These are phyloP conservation scores for Cheilosia grossa DNA, from an alignment of 2,888 invertebrate species.

Conservation along the genomic window DNA sequence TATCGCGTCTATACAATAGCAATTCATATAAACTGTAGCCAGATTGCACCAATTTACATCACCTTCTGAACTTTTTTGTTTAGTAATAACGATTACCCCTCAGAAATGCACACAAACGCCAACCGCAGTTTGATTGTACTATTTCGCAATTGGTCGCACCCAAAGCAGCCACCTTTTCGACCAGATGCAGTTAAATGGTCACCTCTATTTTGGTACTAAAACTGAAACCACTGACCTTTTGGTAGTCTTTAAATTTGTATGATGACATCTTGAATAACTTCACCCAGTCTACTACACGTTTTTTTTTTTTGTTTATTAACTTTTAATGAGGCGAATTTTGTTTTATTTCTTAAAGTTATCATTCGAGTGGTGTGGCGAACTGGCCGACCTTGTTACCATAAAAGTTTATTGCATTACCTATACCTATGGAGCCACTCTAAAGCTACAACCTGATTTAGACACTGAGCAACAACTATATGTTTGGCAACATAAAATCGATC, in stretches of 20 bases:
- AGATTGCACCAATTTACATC: too few species aligned
- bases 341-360: conserved; percentile 34
- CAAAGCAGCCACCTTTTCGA: not conserved
- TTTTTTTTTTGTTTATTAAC: conserved; percentile 3
- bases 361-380: conserved; percentile 49
- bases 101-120: too few species aligned
- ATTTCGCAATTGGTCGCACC: not conserved
- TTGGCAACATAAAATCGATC: conserved; percentile 3
- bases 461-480: not conserved
- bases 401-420: conserved; percentile 69
- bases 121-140: not conserved
- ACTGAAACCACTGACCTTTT: not conserved
- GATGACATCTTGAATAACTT: not conserved
- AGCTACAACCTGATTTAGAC: conserved; percentile 27
- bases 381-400: conserved; percentile 68
- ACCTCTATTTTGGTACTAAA: conserved; percentile 12
- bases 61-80: too few species aligned
- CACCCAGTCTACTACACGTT: not conserved
- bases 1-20: too few species aligned
- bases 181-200: conserved; percentile 1
- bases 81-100: too few species aligned
- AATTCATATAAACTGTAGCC: too few species aligned
- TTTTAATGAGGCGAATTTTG: conserved; percentile 8
- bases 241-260: not conserved
- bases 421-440: conserved; percentile 23